Percentiles rank a stretch among this genome's conserved stretches.
phyloP scores from a whole-genome alignment of 1,140 invertebrate species.

The Apolygus lucorum region DNA sequence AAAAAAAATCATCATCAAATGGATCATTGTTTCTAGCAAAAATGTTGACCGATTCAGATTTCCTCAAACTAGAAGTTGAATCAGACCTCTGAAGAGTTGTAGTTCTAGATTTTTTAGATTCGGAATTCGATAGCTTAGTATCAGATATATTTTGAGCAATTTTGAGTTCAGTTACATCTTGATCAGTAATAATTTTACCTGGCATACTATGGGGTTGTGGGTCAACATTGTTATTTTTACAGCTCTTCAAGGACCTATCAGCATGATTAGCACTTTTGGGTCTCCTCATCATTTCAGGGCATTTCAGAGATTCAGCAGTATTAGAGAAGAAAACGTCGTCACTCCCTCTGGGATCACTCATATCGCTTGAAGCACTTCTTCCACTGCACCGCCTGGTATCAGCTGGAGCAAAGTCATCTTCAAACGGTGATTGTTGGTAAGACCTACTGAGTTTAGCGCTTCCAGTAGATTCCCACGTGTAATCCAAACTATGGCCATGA shows the following conservation, averaged over 20 bases:
- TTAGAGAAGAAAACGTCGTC: constrained; percentile 30
- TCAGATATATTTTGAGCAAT: constrained; percentile 19
- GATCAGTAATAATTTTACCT: constrained; percentile 26
- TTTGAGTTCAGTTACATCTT: constrained; percentile 24
- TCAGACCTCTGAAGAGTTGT: constrained; percentile 40
- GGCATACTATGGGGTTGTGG: not conserved
- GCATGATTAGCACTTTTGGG: constrained; percentile 24
- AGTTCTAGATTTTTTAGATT: constrained; percentile 10
- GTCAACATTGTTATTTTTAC: not conserved
- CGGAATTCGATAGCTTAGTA: constrained; percentile 12
- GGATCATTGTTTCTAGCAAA: constrained; percentile 71
- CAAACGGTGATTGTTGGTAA: constrained; percentile 53
- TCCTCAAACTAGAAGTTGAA: constrained; percentile 42
- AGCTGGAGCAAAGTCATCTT: constrained; percentile 59
- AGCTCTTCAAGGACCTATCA: not conserved
- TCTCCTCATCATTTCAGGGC: not conserved
- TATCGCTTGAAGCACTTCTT: constrained; percentile 37
- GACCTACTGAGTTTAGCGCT: constrained; percentile 14
- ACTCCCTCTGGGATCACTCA: constrained; percentile 35
- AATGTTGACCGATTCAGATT: constrained; percentile 80
- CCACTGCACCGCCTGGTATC: constrained; percentile 36
- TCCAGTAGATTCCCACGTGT: constrained; percentile 8
- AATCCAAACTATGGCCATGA: not conserved
- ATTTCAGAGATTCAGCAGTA: not conserved
- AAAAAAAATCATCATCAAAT: constrained; percentile 78